Conservation (phyloP, 1,140 invertebrate genomes). For the Trichoplusia ni region DNA sequence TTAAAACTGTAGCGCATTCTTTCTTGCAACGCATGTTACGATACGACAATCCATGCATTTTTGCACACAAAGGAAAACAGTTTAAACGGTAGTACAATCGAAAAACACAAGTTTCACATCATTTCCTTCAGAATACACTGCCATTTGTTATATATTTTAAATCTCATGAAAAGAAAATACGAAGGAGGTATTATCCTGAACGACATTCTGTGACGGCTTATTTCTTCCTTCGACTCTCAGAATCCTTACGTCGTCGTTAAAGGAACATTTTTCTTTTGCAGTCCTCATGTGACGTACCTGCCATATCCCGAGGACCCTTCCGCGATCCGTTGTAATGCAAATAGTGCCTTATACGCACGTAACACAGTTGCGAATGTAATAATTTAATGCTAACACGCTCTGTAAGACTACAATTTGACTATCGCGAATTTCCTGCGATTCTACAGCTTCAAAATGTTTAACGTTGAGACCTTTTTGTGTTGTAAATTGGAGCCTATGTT, state of each 20-base stretch:
- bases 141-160: constrained; percentile 29
- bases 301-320: constrained; percentile 69
- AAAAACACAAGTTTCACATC: constrained; percentile 6
- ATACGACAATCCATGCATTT: too few species aligned
- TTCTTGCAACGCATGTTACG: too few species aligned
- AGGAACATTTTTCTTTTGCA: constrained; percentile 81
- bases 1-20: constrained; percentile 21
- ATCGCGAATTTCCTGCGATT: constrained; percentile 77
- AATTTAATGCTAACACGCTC: constrained; percentile 75
- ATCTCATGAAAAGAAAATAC: constrained; percentile 56
- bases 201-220: constrained; percentile 79
- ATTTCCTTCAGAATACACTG: constrained; percentile 13
- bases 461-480: constrained; percentile 44
- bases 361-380: constrained; percentile 78
- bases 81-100: too few species aligned
- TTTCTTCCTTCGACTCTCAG: constrained; percentile 71
- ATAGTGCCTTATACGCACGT: constrained; percentile 70
- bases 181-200: constrained; percentile 75
- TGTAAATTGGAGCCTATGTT: constrained; percentile 54
- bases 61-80: too few species aligned
- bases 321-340: constrained; percentile 63
- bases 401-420: constrained; percentile 81
- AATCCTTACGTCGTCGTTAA: constrained; percentile 77
- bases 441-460: constrained; percentile 62
- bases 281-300: constrained; percentile 73